Percentiles rank a stretch among this genome's conserved stretches.
Evolutionary conservation across 1,140 invertebrate genomes (phyloP).

Genomic region (Trachymyrmex cornetzi): DNA sequence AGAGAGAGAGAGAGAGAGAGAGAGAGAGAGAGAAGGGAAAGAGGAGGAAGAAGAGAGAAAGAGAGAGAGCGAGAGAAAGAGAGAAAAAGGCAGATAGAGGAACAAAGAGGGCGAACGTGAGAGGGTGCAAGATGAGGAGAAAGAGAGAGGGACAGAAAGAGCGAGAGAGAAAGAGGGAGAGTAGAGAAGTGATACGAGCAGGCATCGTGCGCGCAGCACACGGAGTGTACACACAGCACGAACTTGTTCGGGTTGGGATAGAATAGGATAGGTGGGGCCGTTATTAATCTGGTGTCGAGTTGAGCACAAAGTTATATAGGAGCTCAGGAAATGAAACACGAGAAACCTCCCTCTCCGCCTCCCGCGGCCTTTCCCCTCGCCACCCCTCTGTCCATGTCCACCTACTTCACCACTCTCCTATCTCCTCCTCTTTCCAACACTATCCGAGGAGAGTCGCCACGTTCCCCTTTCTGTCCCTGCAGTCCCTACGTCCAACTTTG

Average conservation of each 20-base stretch:
- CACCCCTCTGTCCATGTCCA: constrained; percentile 66
- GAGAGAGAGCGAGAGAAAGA: constrained; percentile 22
- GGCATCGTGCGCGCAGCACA: constrained; percentile 71
- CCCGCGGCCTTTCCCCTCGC: constrained; percentile 72
- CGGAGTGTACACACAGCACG: constrained; percentile 81
- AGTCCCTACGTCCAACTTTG: constrained; percentile 84
- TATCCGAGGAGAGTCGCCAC: constrained; percentile 75
- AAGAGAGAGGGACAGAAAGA: constrained; percentile 47
- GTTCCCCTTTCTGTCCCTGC: constrained; percentile 79
- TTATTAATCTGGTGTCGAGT: constrained; percentile 88
- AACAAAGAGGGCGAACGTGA: constrained; percentile 64
- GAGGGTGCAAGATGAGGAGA: constrained; percentile 58
- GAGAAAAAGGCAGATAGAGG: constrained; percentile 53
- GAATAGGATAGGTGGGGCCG: constrained; percentile 85
- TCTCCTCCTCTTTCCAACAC: constrained; percentile 65
- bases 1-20: constrained; percentile 52
- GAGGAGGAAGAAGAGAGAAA: constrained; percentile 11
- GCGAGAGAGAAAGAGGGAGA: constrained; percentile 50
- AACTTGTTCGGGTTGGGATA: constrained; percentile 83
- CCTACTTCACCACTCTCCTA: constrained; percentile 62
- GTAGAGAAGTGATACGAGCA: constrained; percentile 67
- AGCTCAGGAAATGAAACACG: constrained; percentile 87
- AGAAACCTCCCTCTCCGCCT: constrained; percentile 83
- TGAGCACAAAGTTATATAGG: constrained; percentile 87
- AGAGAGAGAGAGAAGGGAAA: constrained; percentile 64